Percentiles rank a stretch among this genome's conserved stretches.
phyloP scores from a whole-genome alignment of 2,888 invertebrate genomes.

The Drosophila gaucha region DNA sequence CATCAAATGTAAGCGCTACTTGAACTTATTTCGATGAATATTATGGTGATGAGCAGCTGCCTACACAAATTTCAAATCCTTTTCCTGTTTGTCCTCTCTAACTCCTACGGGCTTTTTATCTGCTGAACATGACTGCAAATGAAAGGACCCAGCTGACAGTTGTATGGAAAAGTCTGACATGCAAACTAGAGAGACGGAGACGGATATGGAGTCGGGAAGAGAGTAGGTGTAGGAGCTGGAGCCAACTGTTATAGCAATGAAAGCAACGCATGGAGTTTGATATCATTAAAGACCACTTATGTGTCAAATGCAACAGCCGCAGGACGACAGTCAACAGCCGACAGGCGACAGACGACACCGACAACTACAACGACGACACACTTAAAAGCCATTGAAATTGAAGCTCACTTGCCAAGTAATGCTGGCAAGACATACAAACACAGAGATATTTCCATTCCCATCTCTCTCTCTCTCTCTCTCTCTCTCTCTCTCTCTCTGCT shows the following conservation, averaged over 20 bases:
- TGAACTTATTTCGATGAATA: slow-evolving; percentile 7
- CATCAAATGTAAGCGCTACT: slow-evolving; percentile 21
- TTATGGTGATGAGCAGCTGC: not conserved
- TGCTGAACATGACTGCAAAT: slow-evolving; percentile 45
- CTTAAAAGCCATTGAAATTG: slow-evolving; percentile 71
- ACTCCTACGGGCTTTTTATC: slow-evolving; percentile 31
- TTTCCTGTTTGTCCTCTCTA: not conserved
- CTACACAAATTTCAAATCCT: slow-evolving; percentile 14
- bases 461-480: not conserved
- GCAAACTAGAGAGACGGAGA: slow-evolving; percentile 34
- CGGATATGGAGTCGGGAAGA: not conserved
- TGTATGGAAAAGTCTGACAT: slow-evolving; percentile 65
- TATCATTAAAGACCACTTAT: slow-evolving; percentile 75
- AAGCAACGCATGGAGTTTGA: slow-evolving; percentile 62
- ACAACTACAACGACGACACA: slow-evolving; percentile 38
- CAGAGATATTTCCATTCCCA: not conserved
- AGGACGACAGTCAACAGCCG: slow-evolving; percentile 24
- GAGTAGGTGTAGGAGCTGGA: not conserved
- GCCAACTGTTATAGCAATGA: slow-evolving; percentile 46
- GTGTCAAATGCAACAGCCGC: slow-evolving; percentile 70
- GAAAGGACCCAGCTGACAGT: slow-evolving; percentile 59
- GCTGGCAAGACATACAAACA: slow-evolving; percentile 43
- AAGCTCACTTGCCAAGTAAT: slow-evolving; percentile 70
- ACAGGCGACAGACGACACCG: slow-evolving; percentile 1
- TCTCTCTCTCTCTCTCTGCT: slow-evolving; percentile 3